phyloP scores from a whole-genome alignment of 2,797 vertebrate species.

The Prionace glauca region DNA sequence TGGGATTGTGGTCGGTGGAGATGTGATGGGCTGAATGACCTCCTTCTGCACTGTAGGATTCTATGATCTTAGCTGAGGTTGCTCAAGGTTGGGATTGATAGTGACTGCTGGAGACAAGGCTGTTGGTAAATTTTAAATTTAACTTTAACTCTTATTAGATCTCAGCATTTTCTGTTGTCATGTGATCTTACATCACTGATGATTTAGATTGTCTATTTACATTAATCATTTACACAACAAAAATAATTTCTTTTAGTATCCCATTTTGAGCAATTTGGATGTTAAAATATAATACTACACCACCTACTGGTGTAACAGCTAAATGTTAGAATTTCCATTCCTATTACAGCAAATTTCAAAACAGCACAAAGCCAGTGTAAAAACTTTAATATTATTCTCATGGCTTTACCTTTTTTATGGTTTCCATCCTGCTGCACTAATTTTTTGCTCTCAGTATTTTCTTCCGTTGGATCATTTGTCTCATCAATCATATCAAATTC shows the following conservation, averaged over 20 bases:
- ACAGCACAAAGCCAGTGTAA: not conserved
- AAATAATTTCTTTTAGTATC: not conserved
- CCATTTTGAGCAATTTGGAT: not conserved
- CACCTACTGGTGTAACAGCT: not conserved
- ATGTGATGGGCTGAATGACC: too few species aligned
- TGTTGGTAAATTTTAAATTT: too few species aligned
- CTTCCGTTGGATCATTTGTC: conserved; percentile 41
- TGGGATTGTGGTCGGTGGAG: too few species aligned
- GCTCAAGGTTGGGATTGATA: too few species aligned
- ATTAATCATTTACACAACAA: too few species aligned
- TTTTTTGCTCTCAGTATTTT: conserved; percentile 39
- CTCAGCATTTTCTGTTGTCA: too few species aligned
- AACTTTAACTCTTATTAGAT: too few species aligned
- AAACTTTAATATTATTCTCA: not conserved
- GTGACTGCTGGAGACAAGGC: too few species aligned
- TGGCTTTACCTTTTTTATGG: not conserved
- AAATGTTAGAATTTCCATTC: not conserved
- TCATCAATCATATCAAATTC: conserved; percentile 64
- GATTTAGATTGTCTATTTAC: too few species aligned
- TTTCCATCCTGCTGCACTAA: not conserved
- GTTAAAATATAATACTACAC: not conserved
- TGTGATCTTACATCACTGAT: too few species aligned
- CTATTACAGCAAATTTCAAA: not conserved
- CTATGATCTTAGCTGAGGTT: too few species aligned
- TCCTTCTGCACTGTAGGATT: too few species aligned